phyloP scores from a whole-genome alignment of 2,113 vertebrate genomes.

The Phasianus colchicus region DNA sequence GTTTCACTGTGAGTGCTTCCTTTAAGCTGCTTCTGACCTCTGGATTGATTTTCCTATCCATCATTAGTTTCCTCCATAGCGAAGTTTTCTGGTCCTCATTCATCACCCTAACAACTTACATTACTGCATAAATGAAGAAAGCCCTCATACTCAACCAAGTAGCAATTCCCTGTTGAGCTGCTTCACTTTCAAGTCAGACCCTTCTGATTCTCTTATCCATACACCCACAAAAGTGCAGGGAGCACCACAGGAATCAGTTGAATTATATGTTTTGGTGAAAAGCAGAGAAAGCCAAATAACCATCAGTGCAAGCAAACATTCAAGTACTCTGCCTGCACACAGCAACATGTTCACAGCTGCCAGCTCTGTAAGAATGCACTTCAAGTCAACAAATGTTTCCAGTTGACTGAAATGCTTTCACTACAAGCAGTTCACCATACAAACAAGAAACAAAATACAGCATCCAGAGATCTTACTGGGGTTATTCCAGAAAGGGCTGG shows the following conservation, averaged over 20 bases:
- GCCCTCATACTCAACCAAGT: not conserved
- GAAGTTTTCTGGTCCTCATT: not conserved
- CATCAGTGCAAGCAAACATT: not conserved
- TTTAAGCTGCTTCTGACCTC: not conserved
- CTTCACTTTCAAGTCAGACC: not conserved
- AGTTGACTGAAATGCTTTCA: conserved; percentile 32
- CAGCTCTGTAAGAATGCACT: not conserved
- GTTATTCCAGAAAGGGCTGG: not conserved
- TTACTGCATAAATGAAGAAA: conserved; percentile 4
- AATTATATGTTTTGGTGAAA: not conserved
- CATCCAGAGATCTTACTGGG: not conserved
- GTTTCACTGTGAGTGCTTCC: not conserved
- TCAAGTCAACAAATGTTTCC: conserved; percentile 43
- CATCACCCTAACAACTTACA: not conserved
- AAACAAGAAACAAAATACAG: conserved; percentile 1
- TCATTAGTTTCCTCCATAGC: not conserved
- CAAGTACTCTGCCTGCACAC: not conserved
- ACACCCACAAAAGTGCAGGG: not conserved
- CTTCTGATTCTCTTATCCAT: not conserved
- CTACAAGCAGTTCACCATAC: not conserved
- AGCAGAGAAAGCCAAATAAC: not conserved
- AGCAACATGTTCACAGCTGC: conserved; percentile 35
- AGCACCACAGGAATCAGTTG: not conserved
- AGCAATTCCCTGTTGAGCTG: not conserved
- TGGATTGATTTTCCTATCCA: not conserved